phyloP scores from a whole-genome alignment of 2,113 vertebrate genomes.

The Forbesichthys agassizii region DNA sequence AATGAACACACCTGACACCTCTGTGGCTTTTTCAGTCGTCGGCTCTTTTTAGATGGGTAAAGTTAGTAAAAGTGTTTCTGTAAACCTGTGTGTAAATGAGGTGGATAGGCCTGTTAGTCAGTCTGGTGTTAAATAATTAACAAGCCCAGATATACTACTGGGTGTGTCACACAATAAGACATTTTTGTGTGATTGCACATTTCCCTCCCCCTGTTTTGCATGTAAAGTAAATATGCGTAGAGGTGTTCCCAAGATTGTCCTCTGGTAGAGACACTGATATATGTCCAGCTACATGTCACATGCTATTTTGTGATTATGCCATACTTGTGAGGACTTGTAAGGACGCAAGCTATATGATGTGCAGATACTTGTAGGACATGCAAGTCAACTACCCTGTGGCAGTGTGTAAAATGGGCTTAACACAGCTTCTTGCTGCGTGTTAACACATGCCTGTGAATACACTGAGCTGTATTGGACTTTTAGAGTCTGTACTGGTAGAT shows the following conservation, averaged over 20 bases:
- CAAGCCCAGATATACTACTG: conserved; percentile 13
- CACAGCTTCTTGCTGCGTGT: conserved; percentile 50
- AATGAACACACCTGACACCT: too few relatives aligned
- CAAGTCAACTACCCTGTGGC: conserved; percentile 60
- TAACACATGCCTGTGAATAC: conserved; percentile 41
- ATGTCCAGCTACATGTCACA: background rate
- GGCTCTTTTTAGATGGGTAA: too few relatives aligned
- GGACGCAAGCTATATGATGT: conserved; percentile 43
- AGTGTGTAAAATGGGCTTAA: conserved; percentile 59
- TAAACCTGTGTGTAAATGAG: background rate
- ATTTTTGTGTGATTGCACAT: conserved; percentile 23
- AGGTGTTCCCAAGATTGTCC: conserved; percentile 6
- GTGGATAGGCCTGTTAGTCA: conserved; percentile 29
- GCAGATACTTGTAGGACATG: conserved; percentile 66
- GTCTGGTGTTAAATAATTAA: conserved; percentile 54
- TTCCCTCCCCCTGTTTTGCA: conserved; percentile 2
- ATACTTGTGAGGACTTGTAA: background rate
- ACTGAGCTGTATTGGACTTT: conserved; percentile 2
- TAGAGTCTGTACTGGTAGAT: conserved; percentile 38
- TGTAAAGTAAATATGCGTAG: conserved; percentile 32
- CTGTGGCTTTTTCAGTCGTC: too few relatives aligned
- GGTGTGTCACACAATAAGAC: background rate
- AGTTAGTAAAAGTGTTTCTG: too few relatives aligned
- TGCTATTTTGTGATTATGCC: background rate
- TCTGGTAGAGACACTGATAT: conserved; percentile 3